Evolutionary conservation across 2,113 vertebrate genomes (phyloP).

Genomic region (Gavialis gangeticus): DNA sequence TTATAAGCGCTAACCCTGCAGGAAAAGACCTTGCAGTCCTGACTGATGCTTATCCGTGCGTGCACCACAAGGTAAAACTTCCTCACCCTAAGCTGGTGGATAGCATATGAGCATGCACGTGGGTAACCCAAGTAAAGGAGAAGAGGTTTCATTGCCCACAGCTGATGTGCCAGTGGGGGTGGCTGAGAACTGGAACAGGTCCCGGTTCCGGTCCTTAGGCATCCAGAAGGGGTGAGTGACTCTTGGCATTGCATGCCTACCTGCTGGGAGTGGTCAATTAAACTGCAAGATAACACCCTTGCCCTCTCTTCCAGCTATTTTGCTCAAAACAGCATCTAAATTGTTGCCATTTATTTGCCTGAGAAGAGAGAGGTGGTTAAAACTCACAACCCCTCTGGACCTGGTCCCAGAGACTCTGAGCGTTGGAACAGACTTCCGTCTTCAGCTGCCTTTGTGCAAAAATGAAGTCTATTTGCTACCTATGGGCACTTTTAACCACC

Average conservation of each 20-base stretch:
- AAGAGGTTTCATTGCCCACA: neutral
- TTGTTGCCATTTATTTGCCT: no score
- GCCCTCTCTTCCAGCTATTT: neutral
- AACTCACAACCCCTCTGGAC: neutral
- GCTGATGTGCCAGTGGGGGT: neutral
- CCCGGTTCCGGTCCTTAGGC: neutral
- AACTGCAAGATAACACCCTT: neutral
- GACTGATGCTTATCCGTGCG: accelerated
- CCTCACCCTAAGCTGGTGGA: neutral
- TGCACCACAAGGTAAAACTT: neutral
- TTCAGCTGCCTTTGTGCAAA: no score
- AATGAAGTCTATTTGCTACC: no score
- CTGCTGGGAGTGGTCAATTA: neutral
- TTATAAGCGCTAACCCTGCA: accelerated
- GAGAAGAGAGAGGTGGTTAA: neutral
- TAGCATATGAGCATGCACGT: accelerated
- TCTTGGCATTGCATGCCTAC: neutral
- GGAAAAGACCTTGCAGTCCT: neutral
- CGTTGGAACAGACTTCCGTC: no score
- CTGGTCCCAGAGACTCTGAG: neutral
- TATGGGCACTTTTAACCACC: no score
- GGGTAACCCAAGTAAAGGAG: neutral
- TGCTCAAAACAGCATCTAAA: neutral
- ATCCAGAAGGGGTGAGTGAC: neutral
- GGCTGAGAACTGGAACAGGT: neutral